These are phyloP conservation scores for Schizothorax lantsangensis DNA, from an alignment of 2,797 vertebrate genomes.

Conservation along the genomic window DNA sequence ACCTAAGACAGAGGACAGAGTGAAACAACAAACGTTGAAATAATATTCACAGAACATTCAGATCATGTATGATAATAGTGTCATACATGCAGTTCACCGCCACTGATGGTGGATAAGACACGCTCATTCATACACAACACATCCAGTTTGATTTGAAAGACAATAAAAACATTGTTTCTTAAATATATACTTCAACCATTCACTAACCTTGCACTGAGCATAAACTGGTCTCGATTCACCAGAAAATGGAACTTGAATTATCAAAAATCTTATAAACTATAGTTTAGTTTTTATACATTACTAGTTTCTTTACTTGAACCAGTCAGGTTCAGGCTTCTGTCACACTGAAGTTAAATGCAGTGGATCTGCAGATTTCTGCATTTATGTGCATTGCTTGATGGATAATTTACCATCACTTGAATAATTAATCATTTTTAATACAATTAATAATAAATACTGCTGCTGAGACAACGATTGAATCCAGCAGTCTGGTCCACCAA, in stretches of 20 bases:
- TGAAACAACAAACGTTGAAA: slow-evolving; percentile 7
- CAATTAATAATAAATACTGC: slow-evolving; percentile 12
- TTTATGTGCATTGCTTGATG: background rate
- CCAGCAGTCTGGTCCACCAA: background rate
- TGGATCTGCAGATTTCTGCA: background rate
- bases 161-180: background rate
- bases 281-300: background rate
- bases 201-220: background rate
- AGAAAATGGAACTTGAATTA: background rate
- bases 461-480: background rate
- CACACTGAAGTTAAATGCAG: background rate
- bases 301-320: background rate
- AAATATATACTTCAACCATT: background rate
- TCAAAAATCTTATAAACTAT: background rate
- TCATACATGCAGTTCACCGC: slow-evolving; percentile 12
- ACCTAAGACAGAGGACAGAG: background rate
- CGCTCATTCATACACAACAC: background rate
- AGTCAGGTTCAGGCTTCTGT: background rate
- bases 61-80: slow-evolving; percentile 46
- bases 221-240: background rate
- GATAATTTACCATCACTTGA: background rate
- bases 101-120: slow-evolving; percentile 2
- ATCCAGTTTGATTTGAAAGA: background rate
- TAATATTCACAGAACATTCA: slow-evolving; percentile 15
- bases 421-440: background rate